These are phyloP conservation scores for Drosophila bifasciata DNA, from an alignment of 1,140 invertebrate genomes.

Conservation along the genomic window DNA sequence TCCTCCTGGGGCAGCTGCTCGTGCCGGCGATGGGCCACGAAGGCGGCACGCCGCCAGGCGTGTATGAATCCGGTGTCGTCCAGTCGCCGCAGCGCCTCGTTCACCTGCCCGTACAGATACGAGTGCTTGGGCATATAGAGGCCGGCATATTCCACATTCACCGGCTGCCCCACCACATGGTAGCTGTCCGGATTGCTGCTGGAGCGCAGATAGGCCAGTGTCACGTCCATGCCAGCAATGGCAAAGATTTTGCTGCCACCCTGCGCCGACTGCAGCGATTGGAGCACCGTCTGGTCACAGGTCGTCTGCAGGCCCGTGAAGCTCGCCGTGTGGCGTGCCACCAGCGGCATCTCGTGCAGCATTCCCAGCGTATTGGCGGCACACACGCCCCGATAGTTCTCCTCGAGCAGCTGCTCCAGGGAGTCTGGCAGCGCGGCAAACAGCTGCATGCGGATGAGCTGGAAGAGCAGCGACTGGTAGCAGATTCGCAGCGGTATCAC, in stretches of 20 bases:
- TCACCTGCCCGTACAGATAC: slow-evolving; percentile 47
- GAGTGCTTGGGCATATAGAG: slow-evolving; percentile 73
- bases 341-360: slow-evolving; percentile 50
- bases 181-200: slow-evolving; percentile 6
- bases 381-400: slow-evolving; percentile 46
- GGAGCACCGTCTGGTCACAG: slow-evolving; percentile 45
- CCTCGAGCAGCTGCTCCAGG: slow-evolving; percentile 47
- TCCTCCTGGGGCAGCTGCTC: background rate
- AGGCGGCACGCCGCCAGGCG: slow-evolving; percentile 48
- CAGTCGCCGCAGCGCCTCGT: slow-evolving; percentile 26
- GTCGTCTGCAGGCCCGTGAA: slow-evolving; percentile 22
- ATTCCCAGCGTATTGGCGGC: slow-evolving; percentile 42
- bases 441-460: slow-evolving; percentile 63
- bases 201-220: slow-evolving; percentile 27
- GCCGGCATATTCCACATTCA: slow-evolving; percentile 61
- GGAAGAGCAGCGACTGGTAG: slow-evolving; percentile 71
- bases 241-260: slow-evolving; percentile 45
- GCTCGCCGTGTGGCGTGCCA: slow-evolving; percentile 11
- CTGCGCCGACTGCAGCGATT: slow-evolving; percentile 22
- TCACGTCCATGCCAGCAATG: slow-evolving; percentile 45
- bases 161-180: slow-evolving; percentile 41
- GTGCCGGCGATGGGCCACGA: slow-evolving; percentile 18
- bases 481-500: slow-evolving; percentile 56
- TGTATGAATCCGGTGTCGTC: slow-evolving; percentile 51
- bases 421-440: slow-evolving; percentile 32